These are phyloP conservation scores for Drosophila vallismaia DNA, from an alignment of 2,888 invertebrate species.

Conservation along the genomic window DNA sequence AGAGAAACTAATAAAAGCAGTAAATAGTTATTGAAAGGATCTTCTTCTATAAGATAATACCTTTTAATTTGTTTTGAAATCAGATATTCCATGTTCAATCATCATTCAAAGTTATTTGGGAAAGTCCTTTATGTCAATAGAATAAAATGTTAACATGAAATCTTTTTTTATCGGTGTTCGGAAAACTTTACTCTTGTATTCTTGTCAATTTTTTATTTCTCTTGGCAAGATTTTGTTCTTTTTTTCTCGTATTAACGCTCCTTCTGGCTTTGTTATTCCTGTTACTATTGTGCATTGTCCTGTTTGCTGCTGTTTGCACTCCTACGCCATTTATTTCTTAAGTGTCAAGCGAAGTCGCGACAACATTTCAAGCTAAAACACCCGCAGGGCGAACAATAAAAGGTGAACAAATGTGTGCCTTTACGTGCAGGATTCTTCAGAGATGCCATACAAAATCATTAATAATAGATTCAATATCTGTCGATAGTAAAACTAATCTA, in stretches of 20 bases:
- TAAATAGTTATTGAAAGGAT: neutral
- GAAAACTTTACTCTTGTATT: neutral
- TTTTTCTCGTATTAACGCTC: neutral
- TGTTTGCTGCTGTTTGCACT: constrained; percentile 25
- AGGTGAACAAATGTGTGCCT: constrained; percentile 12
- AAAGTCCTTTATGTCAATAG: neutral
- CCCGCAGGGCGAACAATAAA: constrained; percentile 23
- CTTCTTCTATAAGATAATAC: neutral
- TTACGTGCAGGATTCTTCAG: neutral
- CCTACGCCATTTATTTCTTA: constrained; percentile 34
- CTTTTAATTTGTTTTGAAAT: neutral
- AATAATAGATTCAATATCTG: constrained; percentile 13
- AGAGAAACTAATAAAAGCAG: neutral
- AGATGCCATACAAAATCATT: constrained; percentile 38
- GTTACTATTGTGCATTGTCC: constrained; percentile 26
- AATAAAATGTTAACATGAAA: neutral
- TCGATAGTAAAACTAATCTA: neutral
- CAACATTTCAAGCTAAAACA: constrained; percentile 57
- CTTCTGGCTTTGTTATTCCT: neutral
- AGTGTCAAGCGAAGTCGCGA: constrained; percentile 48
- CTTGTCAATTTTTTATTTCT: neutral
- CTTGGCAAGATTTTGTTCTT: neutral
- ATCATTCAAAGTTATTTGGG: too few relatives aligned
- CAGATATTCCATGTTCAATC: neutral
- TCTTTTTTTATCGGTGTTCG: neutral